Evolutionary conservation across 1,140 invertebrate species (phyloP).

Genomic region (Drosophila saltans): DNA sequence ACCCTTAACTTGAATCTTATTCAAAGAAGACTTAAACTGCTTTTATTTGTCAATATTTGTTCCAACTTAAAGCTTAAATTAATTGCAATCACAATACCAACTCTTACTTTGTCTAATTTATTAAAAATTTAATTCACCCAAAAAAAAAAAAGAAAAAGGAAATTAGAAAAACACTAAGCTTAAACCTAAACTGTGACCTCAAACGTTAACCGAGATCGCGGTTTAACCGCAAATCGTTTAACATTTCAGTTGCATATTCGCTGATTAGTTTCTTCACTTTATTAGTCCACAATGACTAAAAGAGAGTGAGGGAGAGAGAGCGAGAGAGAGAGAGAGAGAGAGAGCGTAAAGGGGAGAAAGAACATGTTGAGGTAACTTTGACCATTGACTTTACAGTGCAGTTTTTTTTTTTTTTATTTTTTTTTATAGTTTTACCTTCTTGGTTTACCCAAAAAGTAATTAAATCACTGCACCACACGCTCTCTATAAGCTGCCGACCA

Average conservation of each 20-base stretch:
- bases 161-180: not conserved
- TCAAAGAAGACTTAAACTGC: too few species aligned
- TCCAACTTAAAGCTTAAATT: too few species aligned
- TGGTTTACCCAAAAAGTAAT: constrained; percentile 38
- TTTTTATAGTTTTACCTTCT: constrained; percentile 21
- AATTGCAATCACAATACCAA: too few species aligned
- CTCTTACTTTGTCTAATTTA: too few species aligned
- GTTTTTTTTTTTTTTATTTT: too few species aligned
- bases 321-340: not conserved
- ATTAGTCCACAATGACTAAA: not conserved
- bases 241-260: not conserved
- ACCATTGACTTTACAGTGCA: constrained; percentile 10
- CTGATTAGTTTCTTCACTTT: not conserved
- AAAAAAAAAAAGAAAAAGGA: too few species aligned
- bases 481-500: not conserved
- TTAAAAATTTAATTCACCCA: too few species aligned
- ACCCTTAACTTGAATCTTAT: too few species aligned
- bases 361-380: not conserved
- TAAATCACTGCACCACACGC: constrained; percentile 54
- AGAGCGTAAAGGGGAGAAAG: not conserved
- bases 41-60: too few species aligned
- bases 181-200: not conserved
- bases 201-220: not conserved
- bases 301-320: too few species aligned
- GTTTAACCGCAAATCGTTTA: constrained; percentile 5